Percentiles rank a stretch among this genome's conserved stretches.
Conservation (phyloP, 2,888 invertebrate genomes). For the Eupeodes luniger region DNA sequence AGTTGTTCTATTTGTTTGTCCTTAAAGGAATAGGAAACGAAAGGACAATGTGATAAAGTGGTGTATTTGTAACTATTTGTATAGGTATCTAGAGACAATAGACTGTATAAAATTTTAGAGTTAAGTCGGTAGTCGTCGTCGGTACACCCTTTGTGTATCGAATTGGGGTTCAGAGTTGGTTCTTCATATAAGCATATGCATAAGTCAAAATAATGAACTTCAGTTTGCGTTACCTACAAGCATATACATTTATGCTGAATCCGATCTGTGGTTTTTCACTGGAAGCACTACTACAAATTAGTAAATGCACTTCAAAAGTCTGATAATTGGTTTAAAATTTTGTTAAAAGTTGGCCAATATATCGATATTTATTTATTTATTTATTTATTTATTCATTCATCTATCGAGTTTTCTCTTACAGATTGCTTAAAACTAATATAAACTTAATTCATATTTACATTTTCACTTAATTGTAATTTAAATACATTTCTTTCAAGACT, state of each 20-base stretch:
- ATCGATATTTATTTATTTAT: too few species aligned
- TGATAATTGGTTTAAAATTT: too few species aligned
- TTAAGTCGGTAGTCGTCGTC: not conserved
- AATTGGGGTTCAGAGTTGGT: not conserved
- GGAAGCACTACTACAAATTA: not conserved
- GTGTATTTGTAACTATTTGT: slow-evolving; percentile 34
- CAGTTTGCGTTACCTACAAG: not conserved
- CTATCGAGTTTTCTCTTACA: too few species aligned
- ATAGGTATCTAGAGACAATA: not conserved
- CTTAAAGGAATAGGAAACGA: not conserved
- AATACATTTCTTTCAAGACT: too few species aligned
- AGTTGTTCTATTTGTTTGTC: slow-evolving; percentile 19
- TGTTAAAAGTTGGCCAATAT: too few species aligned
- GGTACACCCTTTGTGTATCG: not conserved
- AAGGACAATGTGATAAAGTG: slow-evolving; percentile 26
- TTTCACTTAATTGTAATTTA: too few species aligned
- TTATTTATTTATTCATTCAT: too few species aligned
- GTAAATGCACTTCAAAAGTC: too few species aligned
- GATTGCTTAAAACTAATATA: too few species aligned
- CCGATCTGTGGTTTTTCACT: not conserved
- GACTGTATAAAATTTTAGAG: too few species aligned
- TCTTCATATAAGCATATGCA: not conserved
- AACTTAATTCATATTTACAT: too few species aligned
- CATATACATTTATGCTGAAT: not conserved
- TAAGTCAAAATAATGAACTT: slow-evolving; percentile 16